Percentiles rank a stretch among this genome's conserved stretches.
Evolutionary conservation across 2,888 invertebrate genomes (phyloP).

Genomic region (Drosophila pullipes): DNA sequence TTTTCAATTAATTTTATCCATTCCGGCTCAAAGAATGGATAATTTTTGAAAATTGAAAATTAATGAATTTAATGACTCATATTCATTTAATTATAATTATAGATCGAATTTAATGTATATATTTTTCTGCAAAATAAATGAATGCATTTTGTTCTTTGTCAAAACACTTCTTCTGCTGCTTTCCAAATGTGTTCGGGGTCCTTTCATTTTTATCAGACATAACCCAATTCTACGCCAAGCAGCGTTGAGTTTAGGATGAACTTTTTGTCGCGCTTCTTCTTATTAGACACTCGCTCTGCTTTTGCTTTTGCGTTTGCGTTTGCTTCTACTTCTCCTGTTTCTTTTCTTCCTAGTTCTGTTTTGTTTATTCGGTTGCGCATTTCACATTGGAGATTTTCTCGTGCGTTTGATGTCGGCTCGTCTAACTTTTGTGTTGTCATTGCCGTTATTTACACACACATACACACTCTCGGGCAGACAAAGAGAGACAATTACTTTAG

Average conservation of each 20-base stretch:
- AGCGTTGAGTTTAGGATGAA: conserved; percentile 6
- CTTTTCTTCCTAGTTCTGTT: neutral
- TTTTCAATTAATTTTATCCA: neutral
- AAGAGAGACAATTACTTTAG: neutral
- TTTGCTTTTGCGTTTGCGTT: neutral
- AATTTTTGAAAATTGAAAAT: neutral
- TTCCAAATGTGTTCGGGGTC: neutral
- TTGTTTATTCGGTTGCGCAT: conserved; percentile 20
- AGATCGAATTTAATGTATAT: too few relatives aligned
- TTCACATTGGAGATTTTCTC: neutral
- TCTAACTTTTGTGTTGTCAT: conserved; percentile 31
- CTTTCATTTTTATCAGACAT: neutral
- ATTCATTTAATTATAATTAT: too few relatives aligned
- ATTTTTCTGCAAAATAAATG: neutral
- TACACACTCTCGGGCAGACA: neutral
- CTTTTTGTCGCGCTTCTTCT: conserved; percentile 8
- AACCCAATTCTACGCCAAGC: neutral
- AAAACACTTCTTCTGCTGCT: neutral
- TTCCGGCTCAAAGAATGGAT: too few relatives aligned
- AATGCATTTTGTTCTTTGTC: neutral
- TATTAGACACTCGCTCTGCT: conserved; percentile 5
- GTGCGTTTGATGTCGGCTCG: conserved; percentile 19
- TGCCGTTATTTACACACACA: conserved; percentile 26
- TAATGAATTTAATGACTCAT: neutral
- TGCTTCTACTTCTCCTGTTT: neutral